Conservation (phyloP, 2,113 vertebrate genomes). For the Hyperopisus bebe region DNA sequence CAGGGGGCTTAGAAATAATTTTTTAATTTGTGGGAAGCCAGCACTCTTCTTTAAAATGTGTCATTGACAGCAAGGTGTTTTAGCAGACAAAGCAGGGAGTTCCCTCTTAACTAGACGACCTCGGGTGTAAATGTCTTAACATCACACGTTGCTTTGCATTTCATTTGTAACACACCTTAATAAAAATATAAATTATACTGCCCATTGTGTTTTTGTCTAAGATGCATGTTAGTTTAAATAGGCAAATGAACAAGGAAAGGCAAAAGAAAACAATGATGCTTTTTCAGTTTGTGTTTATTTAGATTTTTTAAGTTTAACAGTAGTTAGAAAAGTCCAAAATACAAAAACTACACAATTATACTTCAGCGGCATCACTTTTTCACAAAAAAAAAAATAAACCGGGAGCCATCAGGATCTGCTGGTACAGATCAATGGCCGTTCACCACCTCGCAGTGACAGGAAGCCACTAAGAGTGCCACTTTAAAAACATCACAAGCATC, state of each 20-base stretch:
- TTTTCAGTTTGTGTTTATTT: not conserved
- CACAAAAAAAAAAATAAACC: not conserved
- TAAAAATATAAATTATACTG: slow-evolving; percentile 22
- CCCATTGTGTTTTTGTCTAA: not conserved
- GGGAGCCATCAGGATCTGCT: not conserved
- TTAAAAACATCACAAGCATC: not conserved
- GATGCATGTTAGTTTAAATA: not conserved
- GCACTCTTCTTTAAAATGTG: not conserved
- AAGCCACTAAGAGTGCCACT: not conserved
- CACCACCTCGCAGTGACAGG: not conserved
- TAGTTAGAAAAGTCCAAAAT: not conserved
- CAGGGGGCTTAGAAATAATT: not conserved
- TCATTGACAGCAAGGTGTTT: not conserved
- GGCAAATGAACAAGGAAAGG: not conserved
- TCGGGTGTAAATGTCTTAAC: slow-evolving; percentile 20
- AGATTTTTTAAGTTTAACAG: not conserved
- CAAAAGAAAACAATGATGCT: not conserved
- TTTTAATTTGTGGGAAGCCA: not conserved
- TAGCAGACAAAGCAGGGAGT: not conserved
- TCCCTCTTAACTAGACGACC: not conserved
- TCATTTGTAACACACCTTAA: slow-evolving; percentile 31
- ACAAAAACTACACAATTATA: no score
- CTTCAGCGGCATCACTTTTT: not conserved
- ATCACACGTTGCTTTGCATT: slow-evolving; percentile 28
- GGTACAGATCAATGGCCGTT: not conserved